Base-by-base conservation (phyloP, 1,140 invertebrate genomes). In the Saccostrea cuccullata region DNA sequence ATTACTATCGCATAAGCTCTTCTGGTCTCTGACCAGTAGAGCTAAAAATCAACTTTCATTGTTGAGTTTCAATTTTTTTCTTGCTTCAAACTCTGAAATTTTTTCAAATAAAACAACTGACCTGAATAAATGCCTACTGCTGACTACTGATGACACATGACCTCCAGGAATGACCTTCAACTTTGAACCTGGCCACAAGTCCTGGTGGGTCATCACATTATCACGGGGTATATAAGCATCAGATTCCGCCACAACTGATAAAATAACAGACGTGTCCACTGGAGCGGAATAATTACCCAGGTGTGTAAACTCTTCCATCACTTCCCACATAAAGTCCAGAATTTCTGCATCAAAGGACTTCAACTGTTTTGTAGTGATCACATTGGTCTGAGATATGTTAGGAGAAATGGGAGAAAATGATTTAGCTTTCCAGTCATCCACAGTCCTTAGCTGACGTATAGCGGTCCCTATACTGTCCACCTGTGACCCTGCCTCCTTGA, bases 251-350 rank as follows among this genome's bases (percentile, higher is more conserved):
- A 94, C 91, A 5, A 96, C 93, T 58, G 94, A 93, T 58, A 95
- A 94, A 82, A 93, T 92, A 5, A 94, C 89, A 47, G 85, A 90
- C 92, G 98, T 97, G 94, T 99, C 98, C 36, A 97, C 96, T 0
- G 96, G 96, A 8, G 97, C 95, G 17, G 97, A 97, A 93, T 98
- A 99, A 95, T 99, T 99, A 87, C 96, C 97, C 2, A 99, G 95
- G 95, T 99, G 98, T 3, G 99, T 99, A 94, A 98, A 99, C 95
- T 99, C 98, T 93, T 99, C 98, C 99, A 99, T 99, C 89, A 99
- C 97, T 0, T 98, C 98, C 40, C 97, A 96, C 99, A 99, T 99
- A 94, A 99, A 99, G 94, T 98, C 97, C 13, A 98, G 55, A 0
- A 91, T 91, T 64, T 93, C 91, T 17, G 89, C 83, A 55, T 85